Conservation (phyloP, 1,140 invertebrate species). For the Lucilia cuprina region DNA sequence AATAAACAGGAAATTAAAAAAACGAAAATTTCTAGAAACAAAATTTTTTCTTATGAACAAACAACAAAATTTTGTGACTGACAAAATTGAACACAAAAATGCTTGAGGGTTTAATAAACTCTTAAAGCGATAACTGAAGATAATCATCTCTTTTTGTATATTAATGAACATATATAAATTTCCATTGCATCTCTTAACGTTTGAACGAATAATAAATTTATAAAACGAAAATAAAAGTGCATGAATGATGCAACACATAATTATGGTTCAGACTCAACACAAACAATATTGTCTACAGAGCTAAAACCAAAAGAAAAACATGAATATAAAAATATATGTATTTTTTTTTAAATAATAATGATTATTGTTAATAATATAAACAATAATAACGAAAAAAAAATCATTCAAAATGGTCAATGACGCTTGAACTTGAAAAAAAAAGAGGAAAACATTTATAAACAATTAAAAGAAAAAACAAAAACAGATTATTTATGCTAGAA, state of each 20-base stretch:
- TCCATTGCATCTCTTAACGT: no score
- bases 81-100: no score
- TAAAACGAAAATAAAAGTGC: background rate
- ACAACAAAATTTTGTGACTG: no score
- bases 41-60: no score
- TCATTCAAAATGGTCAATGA: background rate
- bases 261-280: background rate
- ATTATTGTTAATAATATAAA: background rate
- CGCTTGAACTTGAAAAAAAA: conserved; percentile 29
- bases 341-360: background rate
- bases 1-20: no score
- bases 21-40: no score
- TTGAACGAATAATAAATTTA: background rate
- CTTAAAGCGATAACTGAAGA: no score
- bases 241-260: background rate
- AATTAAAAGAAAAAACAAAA: background rate
- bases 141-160: no score
- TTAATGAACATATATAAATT: no score
- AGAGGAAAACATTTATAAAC: background rate
- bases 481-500: no score
- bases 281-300: background rate
- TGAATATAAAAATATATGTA: background rate
- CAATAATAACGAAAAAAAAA: background rate
- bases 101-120: no score
- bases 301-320: background rate